Base-by-base conservation (phyloP, 2,797 vertebrate genomes). In the Karalla daura region DNA sequence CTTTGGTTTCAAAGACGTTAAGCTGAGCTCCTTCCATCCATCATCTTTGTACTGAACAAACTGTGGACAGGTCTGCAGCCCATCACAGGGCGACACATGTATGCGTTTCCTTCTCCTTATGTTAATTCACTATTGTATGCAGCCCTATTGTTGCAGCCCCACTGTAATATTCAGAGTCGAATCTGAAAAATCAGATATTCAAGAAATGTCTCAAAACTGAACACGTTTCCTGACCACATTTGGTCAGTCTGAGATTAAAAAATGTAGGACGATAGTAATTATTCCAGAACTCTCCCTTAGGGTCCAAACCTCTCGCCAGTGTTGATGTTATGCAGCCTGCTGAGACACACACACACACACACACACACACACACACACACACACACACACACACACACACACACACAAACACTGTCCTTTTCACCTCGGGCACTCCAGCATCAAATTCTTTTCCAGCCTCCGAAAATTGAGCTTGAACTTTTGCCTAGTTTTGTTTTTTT, bases 391-490 rank as follows among this genome's bases (percentile, higher is more conserved):
- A 14, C 37, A 53, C 30, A 46, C 10, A 23, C 0, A 5, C 45
- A n/a, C 32, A 58, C 55, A 50, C 56, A 66, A 17, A 50, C 52
- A 30, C 10, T 23, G 50, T 18, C 50, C 30, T 20, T 50, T 54
- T 70, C 63, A 59, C 61, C 50, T 43, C 45, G 18, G 35, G 47
- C 63, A 15, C 56, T 52, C 40, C 49, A 41, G 39, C 52, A 40
- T 80, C 62, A 52, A 70, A 71, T 78, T 63, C 56, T 64, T 56
- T 25, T 36, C 49, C 15, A n/a, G 36, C 15, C 44, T 56, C 15
- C 5, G 3, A 74, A 60, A 64, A 65, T 64, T 11, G 30, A 59
- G 39, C n/a, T n/a, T 78, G 45, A 79, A 70, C 70, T 72, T 66
- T 78, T 0, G 5, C 69, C 63, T 8, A 37, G 13, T 69, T 74